A percentile compares a stretch with the other conserved stretches of the same genome.
These are phyloP conservation scores for Hypsibius dujardini DNA, from an alignment of 1,140 invertebrate genomes.

Conservation along the genomic window DNA sequence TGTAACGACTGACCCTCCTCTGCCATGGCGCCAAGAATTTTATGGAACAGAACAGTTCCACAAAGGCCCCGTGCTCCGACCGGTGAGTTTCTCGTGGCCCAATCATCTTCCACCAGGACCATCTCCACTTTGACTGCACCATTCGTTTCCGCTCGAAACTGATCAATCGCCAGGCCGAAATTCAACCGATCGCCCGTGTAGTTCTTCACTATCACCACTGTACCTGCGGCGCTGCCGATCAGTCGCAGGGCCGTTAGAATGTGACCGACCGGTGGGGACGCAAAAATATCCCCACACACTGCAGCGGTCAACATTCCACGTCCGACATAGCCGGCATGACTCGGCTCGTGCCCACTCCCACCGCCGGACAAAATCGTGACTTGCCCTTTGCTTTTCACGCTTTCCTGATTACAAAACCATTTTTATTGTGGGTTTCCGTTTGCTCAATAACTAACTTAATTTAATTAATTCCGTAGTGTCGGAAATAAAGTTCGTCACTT, in stretches of 20 bases:
- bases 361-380: slow-evolving; percentile 54
- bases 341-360: slow-evolving; percentile 68
- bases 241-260: slow-evolving; percentile 48
- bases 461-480: too few relatives aligned
- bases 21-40: slow-evolving; percentile 52
- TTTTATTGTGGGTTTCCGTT: too few relatives aligned
- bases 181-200: slow-evolving; percentile 72
- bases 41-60: slow-evolving; percentile 51
- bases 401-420: slow-evolving; percentile 28
- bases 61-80: slow-evolving; percentile 53
- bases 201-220: slow-evolving; percentile 56
- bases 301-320: slow-evolving; percentile 53
- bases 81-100: slow-evolving; percentile 28
- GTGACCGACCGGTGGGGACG: slow-evolving; percentile 51
- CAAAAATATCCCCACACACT: slow-evolving; percentile 55
- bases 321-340: slow-evolving; percentile 55
- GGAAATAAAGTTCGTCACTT: background rate
- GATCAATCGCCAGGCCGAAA: slow-evolving; percentile 61
- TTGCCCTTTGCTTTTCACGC: slow-evolving; percentile 35
- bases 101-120: slow-evolving; percentile 40
- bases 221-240: slow-evolving; percentile 44
- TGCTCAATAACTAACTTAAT: too few relatives aligned
- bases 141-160: slow-evolving; percentile 44
- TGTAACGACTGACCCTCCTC: slow-evolving; percentile 40
- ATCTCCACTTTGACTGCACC: slow-evolving; percentile 46